These are phyloP conservation scores for Enteromius afrohamiltoni DNA, from an alignment of 2,797 vertebrate species.

Conservation along the genomic window DNA sequence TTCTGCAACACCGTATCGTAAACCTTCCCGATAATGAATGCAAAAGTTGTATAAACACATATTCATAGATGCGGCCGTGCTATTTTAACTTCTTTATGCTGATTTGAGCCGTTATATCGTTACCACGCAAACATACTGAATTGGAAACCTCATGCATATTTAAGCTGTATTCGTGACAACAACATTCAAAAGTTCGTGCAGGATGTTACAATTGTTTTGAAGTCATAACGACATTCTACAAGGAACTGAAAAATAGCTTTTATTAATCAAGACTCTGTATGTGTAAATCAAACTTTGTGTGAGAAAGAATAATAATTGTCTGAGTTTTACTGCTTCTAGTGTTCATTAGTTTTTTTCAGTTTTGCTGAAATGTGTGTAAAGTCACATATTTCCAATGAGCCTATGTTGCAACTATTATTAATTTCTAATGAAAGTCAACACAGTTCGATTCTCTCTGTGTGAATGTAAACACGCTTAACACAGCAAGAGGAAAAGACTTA, in stretches of 20 bases:
- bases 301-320: neutral
- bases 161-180: too few relatives aligned
- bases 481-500: neutral
- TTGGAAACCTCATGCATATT: too few relatives aligned
- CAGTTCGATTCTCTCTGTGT: neutral
- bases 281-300: neutral
- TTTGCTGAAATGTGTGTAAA: neutral
- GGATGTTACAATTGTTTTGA: too few relatives aligned
- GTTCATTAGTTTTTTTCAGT: neutral
- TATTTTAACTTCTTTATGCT: too few relatives aligned
- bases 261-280: neutral
- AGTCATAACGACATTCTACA: too few relatives aligned
- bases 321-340: neutral
- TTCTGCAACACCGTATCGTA: too few relatives aligned
- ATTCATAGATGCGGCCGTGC: too few relatives aligned
- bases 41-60: too few relatives aligned
- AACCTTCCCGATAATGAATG: too few relatives aligned
- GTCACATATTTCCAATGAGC: neutral
- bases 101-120: too few relatives aligned
- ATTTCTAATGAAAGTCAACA: neutral
- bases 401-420: neutral
- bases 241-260: neutral
- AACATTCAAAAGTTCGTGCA: neutral
- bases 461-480: neutral
- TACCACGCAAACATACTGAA: too few relatives aligned